These are phyloP conservation scores for Spialia ferax DNA, from an alignment of 2,888 invertebrate species.

Conservation along the genomic window DNA sequence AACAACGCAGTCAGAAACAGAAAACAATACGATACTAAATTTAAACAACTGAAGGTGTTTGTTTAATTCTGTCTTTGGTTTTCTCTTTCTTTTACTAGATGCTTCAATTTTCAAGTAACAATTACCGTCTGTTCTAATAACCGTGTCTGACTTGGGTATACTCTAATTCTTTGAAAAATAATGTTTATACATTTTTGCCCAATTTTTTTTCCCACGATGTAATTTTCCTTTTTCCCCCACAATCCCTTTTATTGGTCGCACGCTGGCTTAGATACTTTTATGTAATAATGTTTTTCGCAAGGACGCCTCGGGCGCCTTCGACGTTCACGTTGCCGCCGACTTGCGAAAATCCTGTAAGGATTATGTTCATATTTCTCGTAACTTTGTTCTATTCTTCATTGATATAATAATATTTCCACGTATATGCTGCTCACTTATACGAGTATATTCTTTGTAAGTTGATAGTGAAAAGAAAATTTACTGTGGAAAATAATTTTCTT, in stretches of 20 bases:
- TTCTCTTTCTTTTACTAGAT: no score
- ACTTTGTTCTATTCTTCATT: constrained; percentile 35
- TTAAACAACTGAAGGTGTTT: not conserved
- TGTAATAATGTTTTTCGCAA: constrained; percentile 34
- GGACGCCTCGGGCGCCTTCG: constrained; percentile 30
- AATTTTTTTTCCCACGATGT: constrained; percentile 4
- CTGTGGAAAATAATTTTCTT: no score
- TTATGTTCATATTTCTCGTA: constrained; percentile 53
- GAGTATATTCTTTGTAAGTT: no score
- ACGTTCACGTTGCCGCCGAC: constrained; percentile 44
- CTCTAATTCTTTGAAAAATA: no score
- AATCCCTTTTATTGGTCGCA: constrained; percentile 32
- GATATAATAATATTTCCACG: not conserved
- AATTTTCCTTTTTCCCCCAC: constrained; percentile 4
- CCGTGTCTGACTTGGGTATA: no score
- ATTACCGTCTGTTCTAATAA: no score
- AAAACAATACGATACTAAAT: not conserved
- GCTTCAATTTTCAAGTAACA: no score
- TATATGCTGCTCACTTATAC: not conserved
- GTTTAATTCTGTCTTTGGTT: not conserved
- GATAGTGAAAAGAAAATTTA: no score
- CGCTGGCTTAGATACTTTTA: constrained; percentile 37
- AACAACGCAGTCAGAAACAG: not conserved
- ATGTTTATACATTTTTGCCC: not conserved
- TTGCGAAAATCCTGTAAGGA: constrained; percentile 57